Conservation (phyloP, 2,888 invertebrate species). For the Spialia ferax region DNA sequence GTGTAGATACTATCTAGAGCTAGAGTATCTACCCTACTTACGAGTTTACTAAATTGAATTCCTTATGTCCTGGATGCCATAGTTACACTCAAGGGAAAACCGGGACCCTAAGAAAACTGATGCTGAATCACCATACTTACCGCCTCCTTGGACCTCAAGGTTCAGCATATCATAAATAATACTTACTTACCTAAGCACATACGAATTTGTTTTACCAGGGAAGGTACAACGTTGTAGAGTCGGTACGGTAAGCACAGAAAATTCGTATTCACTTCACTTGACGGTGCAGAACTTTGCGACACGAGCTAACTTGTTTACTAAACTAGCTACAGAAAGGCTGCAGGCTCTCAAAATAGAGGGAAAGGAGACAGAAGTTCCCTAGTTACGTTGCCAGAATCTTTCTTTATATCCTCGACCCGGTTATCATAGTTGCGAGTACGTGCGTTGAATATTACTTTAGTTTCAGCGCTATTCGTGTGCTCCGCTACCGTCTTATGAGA, state of each 20-base stretch:
- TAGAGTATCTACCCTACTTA: too few relatives aligned
- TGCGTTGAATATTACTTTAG: slow-evolving; percentile 58
- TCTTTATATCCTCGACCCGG: slow-evolving; percentile 32
- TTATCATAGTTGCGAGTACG: slow-evolving; percentile 47
- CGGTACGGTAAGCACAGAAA: not conserved
- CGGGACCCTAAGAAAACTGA: too few relatives aligned
- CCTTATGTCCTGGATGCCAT: too few relatives aligned
- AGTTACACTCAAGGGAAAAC: too few relatives aligned
- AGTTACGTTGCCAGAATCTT: slow-evolving; percentile 34
- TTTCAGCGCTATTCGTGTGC: slow-evolving; percentile 44
- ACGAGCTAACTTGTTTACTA: slow-evolving; percentile 35
- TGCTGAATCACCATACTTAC: too few relatives aligned
- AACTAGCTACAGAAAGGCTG: slow-evolving; percentile 27
- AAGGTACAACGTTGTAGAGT: not conserved
- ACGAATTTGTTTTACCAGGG: too few relatives aligned
- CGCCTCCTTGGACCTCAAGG: too few relatives aligned
- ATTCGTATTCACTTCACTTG: slow-evolving; percentile 30
- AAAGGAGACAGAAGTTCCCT: slow-evolving; percentile 29
- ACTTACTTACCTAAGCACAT: too few relatives aligned
- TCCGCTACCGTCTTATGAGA: slow-evolving; percentile 32
- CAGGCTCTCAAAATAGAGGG: slow-evolving; percentile 13
- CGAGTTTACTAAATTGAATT: too few relatives aligned
- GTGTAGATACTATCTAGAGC: too few relatives aligned
- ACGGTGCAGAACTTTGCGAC: slow-evolving; percentile 30
- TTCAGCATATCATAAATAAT: too few relatives aligned